Percentiles rank a stretch among this genome's conserved stretches.
Evolutionary conservation across 2,113 vertebrate species (phyloP).

Genomic region (Tetraodon nigroviridis): DNA sequence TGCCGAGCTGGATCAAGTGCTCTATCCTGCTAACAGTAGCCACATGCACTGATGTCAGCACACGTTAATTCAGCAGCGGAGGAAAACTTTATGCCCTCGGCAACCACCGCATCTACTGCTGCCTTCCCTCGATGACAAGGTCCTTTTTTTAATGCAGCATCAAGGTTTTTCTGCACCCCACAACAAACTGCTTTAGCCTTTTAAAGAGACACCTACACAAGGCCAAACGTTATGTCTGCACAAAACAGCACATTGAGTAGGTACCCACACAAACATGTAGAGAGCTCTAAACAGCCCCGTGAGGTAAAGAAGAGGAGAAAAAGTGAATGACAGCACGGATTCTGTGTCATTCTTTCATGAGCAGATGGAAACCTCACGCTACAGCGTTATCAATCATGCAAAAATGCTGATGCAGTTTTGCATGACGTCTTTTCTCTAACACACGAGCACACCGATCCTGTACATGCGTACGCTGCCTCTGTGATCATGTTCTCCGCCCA

Average conservation of each 20-base stretch:
- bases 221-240: background rate
- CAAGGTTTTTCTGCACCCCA: conserved; percentile 8
- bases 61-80: conserved; percentile 2
- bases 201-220: conserved; percentile 19
- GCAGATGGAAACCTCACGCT: conserved; percentile 5
- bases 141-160: background rate
- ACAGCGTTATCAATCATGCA: background rate
- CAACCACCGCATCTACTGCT: conserved; percentile 2
- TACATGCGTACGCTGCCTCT: background rate
- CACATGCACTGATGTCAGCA: conserved; percentile 14
- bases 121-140: background rate
- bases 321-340: background rate
- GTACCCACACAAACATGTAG: conserved; percentile 11
- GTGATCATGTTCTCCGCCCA: conserved; percentile 39
- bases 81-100: conserved; percentile 7
- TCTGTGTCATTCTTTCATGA: conserved; percentile 6
- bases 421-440: background rate
- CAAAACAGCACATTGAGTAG: conserved; percentile 3
- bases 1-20: background rate
- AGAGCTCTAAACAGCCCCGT: background rate
- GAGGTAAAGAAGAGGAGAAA: background rate
- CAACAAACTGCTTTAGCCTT: conserved; percentile 9
- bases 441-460: background rate
- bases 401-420: background rate
- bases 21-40: no score